Evolutionary conservation across 2,797 vertebrate species (phyloP).

Genomic region (Podargus strigoides): DNA sequence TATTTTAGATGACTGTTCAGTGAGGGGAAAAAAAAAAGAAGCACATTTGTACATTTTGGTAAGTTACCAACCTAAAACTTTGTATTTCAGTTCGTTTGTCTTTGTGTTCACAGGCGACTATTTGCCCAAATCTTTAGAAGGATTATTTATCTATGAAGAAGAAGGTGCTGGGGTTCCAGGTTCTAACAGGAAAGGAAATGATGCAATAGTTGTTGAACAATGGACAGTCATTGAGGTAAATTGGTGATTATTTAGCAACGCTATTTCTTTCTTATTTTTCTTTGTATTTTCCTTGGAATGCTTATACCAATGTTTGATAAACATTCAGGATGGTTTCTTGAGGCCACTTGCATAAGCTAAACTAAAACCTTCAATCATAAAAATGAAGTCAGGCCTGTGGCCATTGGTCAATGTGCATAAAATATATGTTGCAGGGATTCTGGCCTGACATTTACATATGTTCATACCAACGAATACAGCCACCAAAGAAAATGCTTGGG

Average conservation of each 20-base stretch:
- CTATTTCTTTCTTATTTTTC: not conserved
- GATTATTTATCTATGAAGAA: conserved; percentile 94
- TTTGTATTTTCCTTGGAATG: not conserved
- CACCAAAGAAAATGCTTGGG: not conserved
- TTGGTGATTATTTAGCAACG: not conserved
- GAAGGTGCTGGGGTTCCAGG: conserved; percentile 75
- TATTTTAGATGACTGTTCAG: not conserved
- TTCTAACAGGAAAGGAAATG: conserved; percentile 79
- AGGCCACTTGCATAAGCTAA: not conserved
- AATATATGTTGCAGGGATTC: not conserved
- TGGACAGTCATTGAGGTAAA: conserved; percentile 95
- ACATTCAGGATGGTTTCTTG: not conserved
- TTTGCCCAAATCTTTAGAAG: conserved; percentile 88
- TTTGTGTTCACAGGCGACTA: conserved; percentile 81
- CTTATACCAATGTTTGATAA: not conserved
- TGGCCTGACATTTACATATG: not conserved
- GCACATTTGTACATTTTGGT: not conserved
- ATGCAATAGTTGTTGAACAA: conserved; percentile 97
- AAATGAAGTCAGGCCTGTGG: not conserved
- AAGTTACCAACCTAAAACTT: not conserved
- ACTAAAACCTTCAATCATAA: not conserved
- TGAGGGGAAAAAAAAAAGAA: not conserved
- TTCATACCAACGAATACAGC: not conserved
- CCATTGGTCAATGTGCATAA: not conserved
- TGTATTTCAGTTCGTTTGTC: not conserved